Conservation (phyloP, 2,888 invertebrate genomes). For the Polymixis flavicincta region DNA sequence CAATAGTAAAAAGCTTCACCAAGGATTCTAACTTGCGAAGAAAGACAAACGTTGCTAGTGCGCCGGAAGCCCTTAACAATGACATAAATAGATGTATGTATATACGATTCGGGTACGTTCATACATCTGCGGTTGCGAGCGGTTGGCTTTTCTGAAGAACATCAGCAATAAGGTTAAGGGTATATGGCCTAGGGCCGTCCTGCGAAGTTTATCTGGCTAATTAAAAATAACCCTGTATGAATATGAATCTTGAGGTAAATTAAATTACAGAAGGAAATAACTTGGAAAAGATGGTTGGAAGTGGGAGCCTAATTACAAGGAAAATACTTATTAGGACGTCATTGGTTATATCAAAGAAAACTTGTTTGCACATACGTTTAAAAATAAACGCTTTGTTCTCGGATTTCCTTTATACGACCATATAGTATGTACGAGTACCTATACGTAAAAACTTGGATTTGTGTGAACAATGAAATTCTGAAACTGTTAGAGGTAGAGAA, state of each 20-base stretch:
- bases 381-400: constrained; percentile 12
- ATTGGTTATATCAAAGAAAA: background rate
- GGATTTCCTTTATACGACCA: background rate
- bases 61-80: background rate
- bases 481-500: background rate
- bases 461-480: background rate
- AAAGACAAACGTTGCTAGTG: background rate
- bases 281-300: background rate
- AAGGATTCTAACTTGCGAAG: background rate
- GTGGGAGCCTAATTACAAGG: constrained; percentile 1
- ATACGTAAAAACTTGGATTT: background rate
- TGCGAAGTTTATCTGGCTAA: no score
- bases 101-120: no score
- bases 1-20: background rate
- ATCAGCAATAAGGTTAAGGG: no score
- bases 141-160: no score
- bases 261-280: constrained; percentile 2
- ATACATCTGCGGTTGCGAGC: no score
- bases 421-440: background rate
- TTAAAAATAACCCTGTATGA: no score
- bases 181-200: no score
- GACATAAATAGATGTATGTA: no score
- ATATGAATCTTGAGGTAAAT: background rate
- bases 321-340: background rate
- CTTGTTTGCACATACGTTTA: background rate